A percentile compares a stretch with the other conserved stretches of the same genome.
Conservation (phyloP, 2,113 vertebrate genomes). For the Numenius arquata region DNA sequence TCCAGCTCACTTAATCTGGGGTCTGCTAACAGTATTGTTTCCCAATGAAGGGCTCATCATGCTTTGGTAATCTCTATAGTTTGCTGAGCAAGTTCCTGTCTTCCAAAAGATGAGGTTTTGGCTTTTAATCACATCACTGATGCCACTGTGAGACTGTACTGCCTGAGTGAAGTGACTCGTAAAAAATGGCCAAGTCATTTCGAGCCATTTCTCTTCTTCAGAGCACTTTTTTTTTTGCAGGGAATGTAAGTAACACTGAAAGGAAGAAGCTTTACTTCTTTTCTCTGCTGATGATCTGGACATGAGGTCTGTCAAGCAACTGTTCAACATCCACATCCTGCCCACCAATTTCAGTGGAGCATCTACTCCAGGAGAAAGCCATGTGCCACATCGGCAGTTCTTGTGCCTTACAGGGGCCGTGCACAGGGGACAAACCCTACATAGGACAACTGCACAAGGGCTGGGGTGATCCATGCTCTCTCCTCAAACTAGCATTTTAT, state of each 20-base stretch:
- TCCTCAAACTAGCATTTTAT: constrained; percentile 28
- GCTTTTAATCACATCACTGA: not conserved
- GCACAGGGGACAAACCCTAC: not conserved
- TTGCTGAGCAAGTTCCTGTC: not conserved
- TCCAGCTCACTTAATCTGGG: not conserved
- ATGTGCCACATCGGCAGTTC: not conserved
- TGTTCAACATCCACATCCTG: not conserved
- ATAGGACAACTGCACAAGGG: not conserved
- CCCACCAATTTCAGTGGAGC: not conserved
- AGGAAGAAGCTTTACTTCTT: not conserved
- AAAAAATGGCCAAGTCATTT: not conserved
- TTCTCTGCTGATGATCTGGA: not conserved
- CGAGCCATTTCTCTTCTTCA: not conserved
- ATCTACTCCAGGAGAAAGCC: not conserved
- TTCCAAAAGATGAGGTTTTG: not conserved
- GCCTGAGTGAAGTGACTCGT: not conserved
- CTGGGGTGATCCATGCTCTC: not conserved
- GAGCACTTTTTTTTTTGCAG: not conserved
- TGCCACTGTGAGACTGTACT: not conserved
- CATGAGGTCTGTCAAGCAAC: not conserved
- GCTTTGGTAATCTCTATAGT: not conserved
- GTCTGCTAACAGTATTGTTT: not conserved
- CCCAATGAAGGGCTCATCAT: not conserved
- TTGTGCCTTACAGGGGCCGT: rapidly evolving
- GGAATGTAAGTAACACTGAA: not conserved